phyloP scores from a whole-genome alignment of 2,888 invertebrate species.

The Campoletis raptor region DNA sequence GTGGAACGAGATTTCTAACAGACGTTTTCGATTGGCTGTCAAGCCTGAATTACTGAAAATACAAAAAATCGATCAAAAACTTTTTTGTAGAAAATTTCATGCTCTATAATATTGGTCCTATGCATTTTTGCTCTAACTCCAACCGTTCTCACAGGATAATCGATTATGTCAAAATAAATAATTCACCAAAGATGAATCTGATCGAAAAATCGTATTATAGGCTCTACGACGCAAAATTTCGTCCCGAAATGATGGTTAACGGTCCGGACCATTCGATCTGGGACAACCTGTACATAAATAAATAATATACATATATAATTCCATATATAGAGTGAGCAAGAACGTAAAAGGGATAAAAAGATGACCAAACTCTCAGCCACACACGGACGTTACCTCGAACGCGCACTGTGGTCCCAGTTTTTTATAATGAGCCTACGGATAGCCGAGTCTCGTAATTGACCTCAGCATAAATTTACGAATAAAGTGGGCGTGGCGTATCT shows the following conservation, averaged over 20 bases:
- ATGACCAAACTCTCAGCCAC: slow-evolving; percentile 27
- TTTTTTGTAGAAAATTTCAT: neutral
- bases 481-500: slow-evolving; percentile 72
- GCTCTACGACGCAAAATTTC: neutral
- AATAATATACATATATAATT: slow-evolving; percentile 9
- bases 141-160: neutral
- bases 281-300: neutral
- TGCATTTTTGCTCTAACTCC: neutral
- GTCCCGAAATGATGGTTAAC: neutral
- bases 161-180: neutral
- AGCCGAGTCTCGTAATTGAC: slow-evolving; percentile 71
- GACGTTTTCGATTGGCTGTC: neutral
- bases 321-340: slow-evolving; percentile 40
- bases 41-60: neutral
- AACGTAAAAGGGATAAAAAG: slow-evolving; percentile 49
- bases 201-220: neutral
- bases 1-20: neutral
- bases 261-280: neutral
- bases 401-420: slow-evolving; percentile 65
- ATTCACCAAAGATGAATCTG: neutral
- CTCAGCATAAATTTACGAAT: slow-evolving; percentile 73
- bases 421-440: slow-evolving; percentile 67
- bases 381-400: slow-evolving; percentile 55
- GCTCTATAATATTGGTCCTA: neutral
- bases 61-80: neutral